A percentile compares a stretch with the other conserved stretches of the same genome.
Evolutionary conservation across 92 coral and sea anemone species (phyloP).

Genomic region (Phenganax marumi): DNA sequence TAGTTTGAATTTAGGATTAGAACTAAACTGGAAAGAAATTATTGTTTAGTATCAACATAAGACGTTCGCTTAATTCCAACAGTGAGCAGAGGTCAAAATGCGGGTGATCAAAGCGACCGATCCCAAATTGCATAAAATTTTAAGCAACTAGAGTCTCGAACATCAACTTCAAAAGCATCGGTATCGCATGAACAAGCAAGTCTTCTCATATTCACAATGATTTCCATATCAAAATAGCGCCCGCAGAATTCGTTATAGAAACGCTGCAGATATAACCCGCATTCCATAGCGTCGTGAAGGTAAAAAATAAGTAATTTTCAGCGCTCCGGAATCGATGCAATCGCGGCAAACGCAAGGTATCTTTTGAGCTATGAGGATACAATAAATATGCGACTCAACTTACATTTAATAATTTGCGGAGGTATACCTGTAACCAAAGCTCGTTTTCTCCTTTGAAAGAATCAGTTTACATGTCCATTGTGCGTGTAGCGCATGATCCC

Average conservation of each 20-base stretch:
- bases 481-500: neutral
- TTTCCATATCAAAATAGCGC: neutral
- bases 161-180: neutral
- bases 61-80: conserved; percentile 1
- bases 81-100: conserved; percentile 1
- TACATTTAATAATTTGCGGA: conserved; percentile 93
- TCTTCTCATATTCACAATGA: conserved; percentile 10
- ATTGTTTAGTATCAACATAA: neutral
- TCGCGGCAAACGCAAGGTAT: neutral
- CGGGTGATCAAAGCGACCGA: neutral
- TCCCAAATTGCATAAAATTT: neutral
- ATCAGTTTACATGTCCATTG: conserved; percentile 37
- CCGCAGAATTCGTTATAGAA: neutral
- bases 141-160: neutral
- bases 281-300: neutral
- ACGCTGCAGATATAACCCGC: neutral
- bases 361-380: neutral
- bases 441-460: conserved; percentile 67
- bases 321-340: neutral
- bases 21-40: neutral
- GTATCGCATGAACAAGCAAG: conserved; percentile 16
- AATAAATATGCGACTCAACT: conserved; percentile 96
- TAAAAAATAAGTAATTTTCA: neutral
- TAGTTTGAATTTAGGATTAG: neutral
- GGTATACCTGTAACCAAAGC: conserved; percentile 99